Evolutionary conservation across 2,888 invertebrate species (phyloP), one percentile per base, ranked within the genome.

Genomic region (Fragum sueziense): DNA sequence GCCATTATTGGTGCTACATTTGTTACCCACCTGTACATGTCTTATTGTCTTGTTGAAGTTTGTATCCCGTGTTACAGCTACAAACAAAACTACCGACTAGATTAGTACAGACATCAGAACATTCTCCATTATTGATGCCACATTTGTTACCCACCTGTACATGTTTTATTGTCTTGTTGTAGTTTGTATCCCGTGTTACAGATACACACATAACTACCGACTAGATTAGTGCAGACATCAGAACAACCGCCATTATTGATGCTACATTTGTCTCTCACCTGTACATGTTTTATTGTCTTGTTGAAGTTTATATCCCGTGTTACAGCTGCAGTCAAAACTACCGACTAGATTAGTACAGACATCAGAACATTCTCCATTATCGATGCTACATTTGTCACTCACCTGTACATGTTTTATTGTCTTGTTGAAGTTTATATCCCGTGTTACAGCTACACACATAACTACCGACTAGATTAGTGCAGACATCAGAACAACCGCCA

Each of bases 301-400:
- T 31, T 57, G 70, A 1, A 79, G 20, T 0, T 11, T 22, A 51
- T 65, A 79, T 37, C 79, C 79, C 57, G 17, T 27, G 0, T 27
- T 29, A 52, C 79, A 79, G 11, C 20, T 3, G 57, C 79, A 79
- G 9, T 14, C 29, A 29, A 47, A 79, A 11, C 52, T 51, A 3
- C 74, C 74, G 11, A 34, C 14, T 41, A 27, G 57, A 27, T 79
- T 79, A 7, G n/a, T 11, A 51, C 79, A 79, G 14, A 59, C 33
- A 57, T 74, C 70, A 11, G 41, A 37, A 57, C 79, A 79, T 17
- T 37, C 71, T 33, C 33, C 54, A 0, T 27, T 59, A 22, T 54
- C 27, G 17, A 25, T n/a, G 27, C 1, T 25, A 52, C 73, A 73
- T 65, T 73, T 67, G 34, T 73, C 37, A 25, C 22, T 27, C 33